phyloP scores from a whole-genome alignment of 2,888 invertebrate species.

The Urechis unicinctus region DNA sequence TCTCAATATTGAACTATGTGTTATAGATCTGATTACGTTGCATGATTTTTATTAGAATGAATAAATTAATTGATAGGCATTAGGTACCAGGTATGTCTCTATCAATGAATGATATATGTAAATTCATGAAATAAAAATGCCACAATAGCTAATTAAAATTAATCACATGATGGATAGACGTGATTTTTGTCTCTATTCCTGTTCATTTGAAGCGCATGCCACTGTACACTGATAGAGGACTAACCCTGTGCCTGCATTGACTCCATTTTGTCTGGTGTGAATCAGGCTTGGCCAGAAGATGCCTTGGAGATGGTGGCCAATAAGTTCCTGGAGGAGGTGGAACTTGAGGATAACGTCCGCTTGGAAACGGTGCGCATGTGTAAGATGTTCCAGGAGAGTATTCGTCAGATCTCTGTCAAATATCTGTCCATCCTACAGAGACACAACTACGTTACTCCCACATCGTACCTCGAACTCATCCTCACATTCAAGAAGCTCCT shows the following conservation, averaged over 20 bases:
- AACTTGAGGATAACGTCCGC: conserved; percentile 30
- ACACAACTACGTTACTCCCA: conserved; percentile 51
- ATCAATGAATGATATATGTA: too few relatives aligned
- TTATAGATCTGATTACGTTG: too few relatives aligned
- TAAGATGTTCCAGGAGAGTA: conserved; percentile 50
- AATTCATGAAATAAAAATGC: too few relatives aligned
- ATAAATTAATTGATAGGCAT: too few relatives aligned
- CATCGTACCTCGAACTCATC: conserved; percentile 51
- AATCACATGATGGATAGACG: too few relatives aligned
- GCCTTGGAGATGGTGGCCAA: conserved; percentile 52
- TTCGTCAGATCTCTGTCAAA: conserved; percentile 41
- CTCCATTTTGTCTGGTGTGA: not conserved
- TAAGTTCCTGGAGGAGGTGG: conserved; percentile 50
- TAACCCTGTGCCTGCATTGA: not conserved
- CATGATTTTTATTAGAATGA: too few relatives aligned
- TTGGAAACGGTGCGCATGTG: conserved; percentile 36
- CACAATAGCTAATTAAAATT: too few relatives aligned
- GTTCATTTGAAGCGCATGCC: not conserved
- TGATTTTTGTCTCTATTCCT: too few relatives aligned
- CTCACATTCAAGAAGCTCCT: conserved; percentile 50
- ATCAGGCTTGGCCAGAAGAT: conserved; percentile 56
- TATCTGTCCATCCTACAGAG: conserved; percentile 42
- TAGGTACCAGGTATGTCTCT: too few relatives aligned
- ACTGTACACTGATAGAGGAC: not conserved
- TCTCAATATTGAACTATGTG: too few relatives aligned